Evolutionary conservation across 2,113 vertebrate species (phyloP).

Genomic region (Delphinapterus leucas): DNA sequence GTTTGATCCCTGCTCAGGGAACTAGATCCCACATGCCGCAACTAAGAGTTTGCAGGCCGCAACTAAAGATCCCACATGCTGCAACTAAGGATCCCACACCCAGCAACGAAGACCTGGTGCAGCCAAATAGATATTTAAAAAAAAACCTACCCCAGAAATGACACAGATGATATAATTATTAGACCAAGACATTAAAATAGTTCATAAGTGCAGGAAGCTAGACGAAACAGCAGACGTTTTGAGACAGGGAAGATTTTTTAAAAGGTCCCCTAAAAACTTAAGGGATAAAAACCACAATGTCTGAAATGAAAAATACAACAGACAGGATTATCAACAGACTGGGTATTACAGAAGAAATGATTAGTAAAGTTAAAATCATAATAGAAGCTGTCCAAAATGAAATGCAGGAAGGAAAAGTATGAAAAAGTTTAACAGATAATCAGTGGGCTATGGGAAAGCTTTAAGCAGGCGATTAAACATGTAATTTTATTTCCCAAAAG

Average conservation of each 20-base stretch:
- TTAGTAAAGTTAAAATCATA: neutral
- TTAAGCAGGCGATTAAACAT: neutral
- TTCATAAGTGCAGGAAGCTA: neutral
- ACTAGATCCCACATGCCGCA: neutral
- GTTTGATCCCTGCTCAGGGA: neutral
- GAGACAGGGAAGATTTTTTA: neutral
- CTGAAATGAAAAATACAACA: neutral
- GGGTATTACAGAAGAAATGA: neutral
- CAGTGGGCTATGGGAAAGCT: neutral
- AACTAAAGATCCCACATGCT: neutral
- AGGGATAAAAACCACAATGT: neutral
- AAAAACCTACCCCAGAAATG: neutral
- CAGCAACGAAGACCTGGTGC: neutral
- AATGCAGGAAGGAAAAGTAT: neutral
- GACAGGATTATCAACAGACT: neutral
- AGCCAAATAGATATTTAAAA: neutral
- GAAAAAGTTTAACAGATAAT: neutral
- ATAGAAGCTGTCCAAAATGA: neutral
- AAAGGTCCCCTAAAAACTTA: neutral
- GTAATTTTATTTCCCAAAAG: neutral
- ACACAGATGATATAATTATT: neutral
- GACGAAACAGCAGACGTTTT: neutral
- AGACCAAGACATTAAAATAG: neutral
- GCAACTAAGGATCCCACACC: neutral
- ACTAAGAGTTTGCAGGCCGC: neutral